Conservation (phyloP, 2,797 vertebrate species). For the Miichthys miiuy region DNA sequence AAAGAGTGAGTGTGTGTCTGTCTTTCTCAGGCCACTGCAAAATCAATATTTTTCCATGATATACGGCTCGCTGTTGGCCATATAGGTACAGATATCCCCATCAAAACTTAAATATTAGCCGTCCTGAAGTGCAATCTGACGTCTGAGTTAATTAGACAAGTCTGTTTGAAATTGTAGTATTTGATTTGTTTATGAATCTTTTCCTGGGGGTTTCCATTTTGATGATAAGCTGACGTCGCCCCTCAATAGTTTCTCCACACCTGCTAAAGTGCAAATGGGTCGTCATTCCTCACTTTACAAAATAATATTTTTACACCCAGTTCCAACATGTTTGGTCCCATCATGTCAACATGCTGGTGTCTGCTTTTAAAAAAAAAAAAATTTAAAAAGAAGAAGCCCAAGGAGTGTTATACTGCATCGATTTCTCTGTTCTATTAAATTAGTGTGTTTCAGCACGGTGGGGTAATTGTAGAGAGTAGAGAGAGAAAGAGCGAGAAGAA, state of each 20-base stretch:
- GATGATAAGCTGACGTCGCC: constrained; percentile 15
- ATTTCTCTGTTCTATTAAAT: constrained; percentile 64
- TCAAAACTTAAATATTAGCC: constrained; percentile 67
- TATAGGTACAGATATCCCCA: constrained; percentile 44
- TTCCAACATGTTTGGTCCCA: constrained; percentile 59
- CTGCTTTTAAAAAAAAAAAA: constrained; percentile 5
- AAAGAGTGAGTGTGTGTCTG: constrained; percentile 50
- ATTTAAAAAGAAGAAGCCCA: constrained; percentile 13
- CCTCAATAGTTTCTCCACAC: constrained; percentile 12
- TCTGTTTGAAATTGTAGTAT: constrained; percentile 72
- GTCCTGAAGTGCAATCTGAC: constrained; percentile 19
- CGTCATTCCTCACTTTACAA: constrained; percentile 50
- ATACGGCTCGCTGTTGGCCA: constrained; percentile 44
- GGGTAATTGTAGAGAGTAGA: constrained; percentile 48
- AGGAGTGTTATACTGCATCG: constrained; percentile 43
- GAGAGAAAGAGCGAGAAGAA: background rate
- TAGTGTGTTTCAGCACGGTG: constrained; percentile 46
- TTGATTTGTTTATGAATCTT: constrained; percentile 72
- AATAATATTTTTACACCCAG: constrained; percentile 52
- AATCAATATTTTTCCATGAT: constrained; percentile 76
- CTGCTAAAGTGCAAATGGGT: constrained; percentile 33
- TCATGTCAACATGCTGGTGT: constrained; percentile 51
- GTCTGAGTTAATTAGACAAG: constrained; percentile 39
- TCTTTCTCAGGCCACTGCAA: constrained; percentile 67
- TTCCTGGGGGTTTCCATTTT: constrained; percentile 29